phyloP scores from a whole-genome alignment of 2,113 vertebrate genomes.

The Psettodes erumei region DNA sequence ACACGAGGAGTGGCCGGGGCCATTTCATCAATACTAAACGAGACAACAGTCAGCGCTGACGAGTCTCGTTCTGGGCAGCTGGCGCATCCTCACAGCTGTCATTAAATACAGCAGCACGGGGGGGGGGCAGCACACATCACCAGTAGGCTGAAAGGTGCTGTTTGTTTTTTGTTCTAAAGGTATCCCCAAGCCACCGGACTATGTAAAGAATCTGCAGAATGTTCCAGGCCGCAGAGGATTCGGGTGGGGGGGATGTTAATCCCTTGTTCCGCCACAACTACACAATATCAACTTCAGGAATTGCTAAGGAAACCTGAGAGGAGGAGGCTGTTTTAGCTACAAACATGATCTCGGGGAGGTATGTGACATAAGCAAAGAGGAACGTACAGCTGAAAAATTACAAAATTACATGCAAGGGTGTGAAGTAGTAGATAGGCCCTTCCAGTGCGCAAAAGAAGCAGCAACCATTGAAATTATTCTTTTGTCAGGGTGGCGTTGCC shows the following conservation, averaged over 20 bases:
- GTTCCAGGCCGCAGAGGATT: conserved; percentile 61
- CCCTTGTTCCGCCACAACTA: conserved; percentile 51
- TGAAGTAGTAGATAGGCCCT: not conserved
- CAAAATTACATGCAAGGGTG: not conserved
- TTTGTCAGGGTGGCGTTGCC: not conserved
- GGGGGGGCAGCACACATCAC: conserved; percentile 1
- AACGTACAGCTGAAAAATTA: not conserved
- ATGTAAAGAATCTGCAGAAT: conserved; percentile 78
- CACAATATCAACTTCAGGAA: conserved; percentile 65
- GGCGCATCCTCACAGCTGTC: not conserved
- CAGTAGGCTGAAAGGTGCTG: conserved; percentile 28
- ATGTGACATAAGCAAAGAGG: conserved; percentile 6
- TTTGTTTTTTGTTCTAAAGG: conserved; percentile 57
- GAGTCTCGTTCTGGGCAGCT: conserved; percentile 28
- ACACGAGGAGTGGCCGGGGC: conserved; percentile 45
- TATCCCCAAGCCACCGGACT: conserved; percentile 44
- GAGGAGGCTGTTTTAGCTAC: conserved; percentile 2
- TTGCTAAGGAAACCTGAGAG: conserved; percentile 32
- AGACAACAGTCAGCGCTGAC: conserved; percentile 33
- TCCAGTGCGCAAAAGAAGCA: not conserved
- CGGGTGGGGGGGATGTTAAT: conserved; percentile 71
- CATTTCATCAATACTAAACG: conserved; percentile 55
- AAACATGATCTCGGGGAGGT: conserved; percentile 12
- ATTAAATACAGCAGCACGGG: conserved; percentile 18
- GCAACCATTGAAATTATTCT: not conserved